Base-by-base conservation (phyloP, 2,797 vertebrate genomes). In the Hemitrygon akajei region DNA sequence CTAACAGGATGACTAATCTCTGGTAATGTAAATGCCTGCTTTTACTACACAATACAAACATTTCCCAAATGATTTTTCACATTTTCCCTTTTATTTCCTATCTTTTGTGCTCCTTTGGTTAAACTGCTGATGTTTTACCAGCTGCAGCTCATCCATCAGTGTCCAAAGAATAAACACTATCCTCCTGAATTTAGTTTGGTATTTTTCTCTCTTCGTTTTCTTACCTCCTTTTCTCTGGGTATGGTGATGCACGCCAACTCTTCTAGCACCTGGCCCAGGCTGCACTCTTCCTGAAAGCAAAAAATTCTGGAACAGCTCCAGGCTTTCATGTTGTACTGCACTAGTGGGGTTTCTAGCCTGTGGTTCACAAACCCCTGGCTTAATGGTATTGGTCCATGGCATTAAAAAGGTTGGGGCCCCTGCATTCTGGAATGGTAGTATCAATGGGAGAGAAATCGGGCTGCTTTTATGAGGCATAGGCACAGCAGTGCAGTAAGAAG, bases 1-100 rank as follows among this genome's bases (percentile, higher is more conserved):
- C 27, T 58, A 10, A 73, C 25, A 73, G 69, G 37, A 91, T 91
- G 89, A 91, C 89, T 91, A 91, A 91, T 92, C 37, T 93, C 56
- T 7, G 25, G 91, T 18, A 58, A 47, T 75, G 71, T 93, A 75
- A 76, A 75, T 76, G 40, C 25, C 75, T 75, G 69, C 10, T 56
- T 92, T 92, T 37, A 75, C 3, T 14, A 66, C 22, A 76, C 22
- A 93, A 75, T 76, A 93, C 27, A 73, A 47, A 47, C 27, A 93
- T 56, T 75, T 93, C 37, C 71, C 40, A 76, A 76, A 58, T 75
- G 69, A 93, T 93, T 58, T 92, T 30, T 25, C 56, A 75, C n/a
- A n/a, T 47, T 30, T 76, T 2, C 20, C 20, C 58, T 11, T 47
- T 82, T 47, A 47, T 91, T 91, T 73, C 66, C 16, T 71, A 66